Conservation (phyloP, 2,888 invertebrate genomes). For the Sesia apiformis region DNA sequence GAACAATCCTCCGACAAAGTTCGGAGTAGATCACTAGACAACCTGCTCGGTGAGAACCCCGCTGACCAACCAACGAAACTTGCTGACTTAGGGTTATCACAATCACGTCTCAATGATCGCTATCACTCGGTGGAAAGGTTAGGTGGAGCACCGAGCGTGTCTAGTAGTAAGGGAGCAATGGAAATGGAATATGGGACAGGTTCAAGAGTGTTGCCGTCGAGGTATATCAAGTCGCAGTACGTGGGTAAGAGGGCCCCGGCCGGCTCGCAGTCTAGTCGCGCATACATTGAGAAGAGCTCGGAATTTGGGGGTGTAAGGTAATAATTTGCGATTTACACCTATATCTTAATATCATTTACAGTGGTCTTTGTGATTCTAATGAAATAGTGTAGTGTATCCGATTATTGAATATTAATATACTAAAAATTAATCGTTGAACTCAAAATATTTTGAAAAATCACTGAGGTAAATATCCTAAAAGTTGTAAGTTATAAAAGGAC, state of each 20-base stretch:
- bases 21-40: slow-evolving; percentile 86
- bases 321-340: slow-evolving; percentile 1
- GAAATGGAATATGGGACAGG: slow-evolving; percentile 81
- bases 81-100: slow-evolving; percentile 85
- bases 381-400: too few species aligned
- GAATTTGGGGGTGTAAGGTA: slow-evolving; percentile 79
- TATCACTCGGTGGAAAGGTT: slow-evolving; percentile 89
- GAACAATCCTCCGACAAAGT: slow-evolving; percentile 82
- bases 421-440: too few species aligned
- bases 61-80: slow-evolving; percentile 77
- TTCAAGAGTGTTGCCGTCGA: slow-evolving; percentile 72
- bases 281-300: slow-evolving; percentile 87
- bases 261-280: slow-evolving; percentile 90
- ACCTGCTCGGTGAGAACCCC: slow-evolving; percentile 82
- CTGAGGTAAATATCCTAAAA: too few species aligned
- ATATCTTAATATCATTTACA: too few species aligned
- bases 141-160: slow-evolving; percentile 76
- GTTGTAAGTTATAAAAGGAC: too few species aligned
- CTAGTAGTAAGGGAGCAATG: slow-evolving; percentile 74
- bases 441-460: slow-evolving; percentile 22
- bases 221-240: slow-evolving; percentile 90
- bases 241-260: slow-evolving; percentile 86
- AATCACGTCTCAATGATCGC: slow-evolving; percentile 89
- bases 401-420: too few species aligned
- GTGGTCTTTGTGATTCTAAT: too few species aligned